Evolutionary conservation across 2,888 invertebrate species (phyloP), one percentile per base, ranked within the genome.

Genomic region (Chrysolina oricalcia): DNA sequence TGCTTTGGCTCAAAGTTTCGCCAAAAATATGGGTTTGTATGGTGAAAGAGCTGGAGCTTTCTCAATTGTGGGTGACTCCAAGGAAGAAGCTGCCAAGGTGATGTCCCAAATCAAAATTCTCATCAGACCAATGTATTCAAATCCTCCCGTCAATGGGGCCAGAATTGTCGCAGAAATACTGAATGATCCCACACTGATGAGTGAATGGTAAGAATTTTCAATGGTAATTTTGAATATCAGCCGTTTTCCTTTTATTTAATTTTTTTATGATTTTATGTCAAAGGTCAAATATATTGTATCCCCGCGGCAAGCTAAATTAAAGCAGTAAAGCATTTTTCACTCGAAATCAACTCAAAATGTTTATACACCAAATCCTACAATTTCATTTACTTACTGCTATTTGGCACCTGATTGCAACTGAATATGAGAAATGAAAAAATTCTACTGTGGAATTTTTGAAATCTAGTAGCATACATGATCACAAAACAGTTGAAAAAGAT

Each of bases 31-130:
- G 98, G 99, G 94, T 21, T 86, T 94, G 63, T 94, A 94, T 86
- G 98, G 98, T 81, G 98, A 99, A 90, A 93, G 99, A 83, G 95
- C 93, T n/a, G 99, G 99, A 59, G 97, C 98, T 0, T 95, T 98
- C 82, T 93, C 94, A 0, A 88, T 98, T 70, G 90, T 96, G 27
- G 93, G 94, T 83, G 90, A 91, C 0, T 92, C 92, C 83, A 92
- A 93, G 76, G 95, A 98, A 8, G 95, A 97, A 85, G 94, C 97
- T 0, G 94, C 92, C 8, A 93, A 94, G 79, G 93, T 96, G 59
- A 91, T 97, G 92, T 98, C 98, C 0, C 99, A 98, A 89, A 89
- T 98, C 66, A 99, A 98, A 90, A 99, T 99, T 86, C 89, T 98
- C 82, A 94, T 99, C 85, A 93, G 99, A 82, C 96, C 97, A 4